Evolutionary conservation across 2,888 invertebrate genomes (phyloP).

Genomic region (Sepiola atlantica): DNA sequence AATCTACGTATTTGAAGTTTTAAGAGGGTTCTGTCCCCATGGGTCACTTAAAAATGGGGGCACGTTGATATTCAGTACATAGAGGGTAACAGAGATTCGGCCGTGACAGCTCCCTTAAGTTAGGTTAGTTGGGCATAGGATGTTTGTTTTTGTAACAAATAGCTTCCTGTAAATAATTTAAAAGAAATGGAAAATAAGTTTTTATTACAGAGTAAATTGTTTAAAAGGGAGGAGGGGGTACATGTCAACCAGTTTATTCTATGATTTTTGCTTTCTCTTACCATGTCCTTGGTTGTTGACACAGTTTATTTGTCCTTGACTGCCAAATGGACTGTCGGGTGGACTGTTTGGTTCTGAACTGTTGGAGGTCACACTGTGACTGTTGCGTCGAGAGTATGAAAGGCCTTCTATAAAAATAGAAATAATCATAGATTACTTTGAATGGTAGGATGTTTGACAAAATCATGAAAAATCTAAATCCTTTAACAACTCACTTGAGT

Average conservation of each 20-base stretch:
- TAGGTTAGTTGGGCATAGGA: too few relatives aligned
- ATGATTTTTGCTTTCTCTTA: background rate
- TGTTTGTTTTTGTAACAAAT: too few relatives aligned
- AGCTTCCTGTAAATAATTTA: too few relatives aligned
- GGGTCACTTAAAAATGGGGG: too few relatives aligned
- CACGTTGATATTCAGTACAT: too few relatives aligned
- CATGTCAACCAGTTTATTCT: background rate
- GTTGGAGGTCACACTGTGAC: constrained; percentile 41
- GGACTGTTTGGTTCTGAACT: constrained; percentile 44
- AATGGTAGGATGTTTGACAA: background rate
- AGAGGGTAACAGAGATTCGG: too few relatives aligned
- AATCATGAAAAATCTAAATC: background rate
- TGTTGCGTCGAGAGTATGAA: constrained; percentile 40
- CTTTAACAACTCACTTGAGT: background rate
- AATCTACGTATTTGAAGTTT: too few relatives aligned
- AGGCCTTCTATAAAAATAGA: constrained; percentile 11
- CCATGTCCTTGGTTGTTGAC: constrained; percentile 33
- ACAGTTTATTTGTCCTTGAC: constrained; percentile 41
- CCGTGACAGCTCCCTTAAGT: too few relatives aligned
- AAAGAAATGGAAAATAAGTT: too few relatives aligned
- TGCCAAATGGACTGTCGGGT: constrained; percentile 43
- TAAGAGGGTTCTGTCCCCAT: too few relatives aligned
- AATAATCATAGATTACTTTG: background rate
- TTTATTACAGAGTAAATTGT: background rate
- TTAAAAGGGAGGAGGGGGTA: background rate